These are phyloP conservation scores for Odontesthes bonariensis DNA, from an alignment of 2,113 vertebrate genomes.

Conservation along the genomic window DNA sequence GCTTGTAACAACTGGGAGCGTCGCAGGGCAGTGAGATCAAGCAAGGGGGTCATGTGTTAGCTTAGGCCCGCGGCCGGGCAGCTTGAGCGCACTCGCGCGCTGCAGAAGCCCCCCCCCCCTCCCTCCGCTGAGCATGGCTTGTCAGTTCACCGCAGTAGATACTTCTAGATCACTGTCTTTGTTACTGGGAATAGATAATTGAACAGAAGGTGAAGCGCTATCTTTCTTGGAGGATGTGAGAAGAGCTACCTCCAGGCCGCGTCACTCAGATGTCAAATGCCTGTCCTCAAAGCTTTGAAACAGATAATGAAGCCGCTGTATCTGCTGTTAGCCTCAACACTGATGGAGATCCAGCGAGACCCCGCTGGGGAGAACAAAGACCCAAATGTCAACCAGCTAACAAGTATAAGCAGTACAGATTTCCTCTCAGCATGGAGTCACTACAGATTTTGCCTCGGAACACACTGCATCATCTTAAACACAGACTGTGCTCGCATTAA, in stretches of 20 bases:
- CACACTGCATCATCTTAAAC: slow-evolving; percentile 54
- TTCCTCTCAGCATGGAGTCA: slow-evolving; percentile 71
- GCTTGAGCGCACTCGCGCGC: slow-evolving; percentile 45
- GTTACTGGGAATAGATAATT: no score
- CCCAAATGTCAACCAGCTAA: slow-evolving; percentile 64
- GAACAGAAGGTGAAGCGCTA: no score
- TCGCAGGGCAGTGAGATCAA: slow-evolving; percentile 44
- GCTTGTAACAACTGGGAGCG: slow-evolving; percentile 27
- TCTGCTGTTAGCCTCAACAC: slow-evolving; percentile 51
- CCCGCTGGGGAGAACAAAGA: slow-evolving; percentile 75
- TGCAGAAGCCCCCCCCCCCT: slow-evolving; percentile 12
- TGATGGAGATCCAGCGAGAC: slow-evolving; percentile 52
- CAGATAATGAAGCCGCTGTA: slow-evolving; percentile 39
- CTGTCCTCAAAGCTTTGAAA: slow-evolving; percentile 48
- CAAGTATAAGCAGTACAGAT: slow-evolving; percentile 75
- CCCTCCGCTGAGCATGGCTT: neutral
- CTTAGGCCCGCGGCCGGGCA: slow-evolving; percentile 36
- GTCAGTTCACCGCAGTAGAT: slow-evolving; percentile 10
- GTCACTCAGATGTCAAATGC: slow-evolving; percentile 47
- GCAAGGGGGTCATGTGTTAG: slow-evolving; percentile 60
- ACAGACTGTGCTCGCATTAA: slow-evolving; percentile 33
- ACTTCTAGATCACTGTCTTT: neutral
- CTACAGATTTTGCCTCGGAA: slow-evolving; percentile 55
- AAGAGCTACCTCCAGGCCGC: slow-evolving; percentile 13
- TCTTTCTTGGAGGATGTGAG: slow-evolving; percentile 8